These are phyloP conservation scores for Nettapus auritus DNA, from an alignment of 2,113 vertebrate genomes.

Conservation along the genomic window DNA sequence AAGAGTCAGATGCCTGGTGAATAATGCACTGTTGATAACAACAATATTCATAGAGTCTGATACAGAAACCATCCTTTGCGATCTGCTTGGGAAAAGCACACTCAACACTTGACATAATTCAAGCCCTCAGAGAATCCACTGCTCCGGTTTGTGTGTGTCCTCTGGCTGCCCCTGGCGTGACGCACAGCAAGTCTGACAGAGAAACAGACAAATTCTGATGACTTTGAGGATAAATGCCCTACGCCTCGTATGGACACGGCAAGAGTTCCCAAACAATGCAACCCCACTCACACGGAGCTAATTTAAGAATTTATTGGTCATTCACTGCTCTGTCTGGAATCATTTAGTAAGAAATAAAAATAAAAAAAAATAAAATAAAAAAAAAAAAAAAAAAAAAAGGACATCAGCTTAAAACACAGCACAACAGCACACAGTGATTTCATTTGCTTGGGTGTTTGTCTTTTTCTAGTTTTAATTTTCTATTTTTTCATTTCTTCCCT, in stretches of 20 bases:
- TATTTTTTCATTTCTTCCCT: neutral
- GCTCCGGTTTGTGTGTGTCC: neutral
- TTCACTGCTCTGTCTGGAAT: neutral
- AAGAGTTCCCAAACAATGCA: neutral
- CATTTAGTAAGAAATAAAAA: neutral
- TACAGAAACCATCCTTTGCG: neutral
- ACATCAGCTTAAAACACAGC: neutral
- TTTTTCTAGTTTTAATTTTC: neutral
- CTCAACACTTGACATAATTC: neutral
- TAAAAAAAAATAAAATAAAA: neutral
- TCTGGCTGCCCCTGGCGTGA: conserved; percentile 16
- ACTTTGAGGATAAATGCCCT: conserved; percentile 2
- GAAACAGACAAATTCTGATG: neutral
- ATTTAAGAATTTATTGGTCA: neutral
- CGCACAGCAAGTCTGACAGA: neutral
- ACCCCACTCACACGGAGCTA: neutral
- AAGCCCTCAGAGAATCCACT: neutral
- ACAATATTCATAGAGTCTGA: neutral
- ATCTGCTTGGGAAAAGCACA: neutral
- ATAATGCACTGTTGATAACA: neutral
- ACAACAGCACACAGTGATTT: neutral
- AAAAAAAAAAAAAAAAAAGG: neutral
- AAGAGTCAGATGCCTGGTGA: neutral
- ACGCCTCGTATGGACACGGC: neutral
- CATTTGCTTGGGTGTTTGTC: neutral